A percentile compares a stretch with the other conserved stretches of the same genome.
phyloP scores from a whole-genome alignment of 1,140 invertebrate species.

The Neodiprion pinetum region DNA sequence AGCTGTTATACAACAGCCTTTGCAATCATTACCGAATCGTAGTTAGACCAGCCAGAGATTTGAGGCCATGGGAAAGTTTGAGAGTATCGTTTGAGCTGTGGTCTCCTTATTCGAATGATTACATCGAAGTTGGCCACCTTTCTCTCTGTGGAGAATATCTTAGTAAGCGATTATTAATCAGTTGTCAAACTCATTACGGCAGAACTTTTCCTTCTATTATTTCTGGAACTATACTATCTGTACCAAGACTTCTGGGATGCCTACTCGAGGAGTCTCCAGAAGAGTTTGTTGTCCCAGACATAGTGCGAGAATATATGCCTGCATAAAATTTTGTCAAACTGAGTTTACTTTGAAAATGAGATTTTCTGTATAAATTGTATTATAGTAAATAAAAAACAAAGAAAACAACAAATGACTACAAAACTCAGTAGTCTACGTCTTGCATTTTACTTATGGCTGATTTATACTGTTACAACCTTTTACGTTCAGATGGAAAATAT shows the following conservation, averaged over 20 bases:
- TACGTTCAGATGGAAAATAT: no score
- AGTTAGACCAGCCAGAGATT: conserved; percentile 61
- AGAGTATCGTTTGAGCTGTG: conserved; percentile 72
- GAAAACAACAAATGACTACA: no score
- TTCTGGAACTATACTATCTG: conserved; percentile 69
- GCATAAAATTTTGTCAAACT: no score
- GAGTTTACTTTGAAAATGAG: no score
- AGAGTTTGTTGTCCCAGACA: conserved; percentile 39
- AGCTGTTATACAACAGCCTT: conserved; percentile 64
- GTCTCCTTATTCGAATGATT: conserved; percentile 64
- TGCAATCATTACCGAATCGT: conserved; percentile 69
- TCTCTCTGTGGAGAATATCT: conserved; percentile 70
- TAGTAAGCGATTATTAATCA: conserved; percentile 72
- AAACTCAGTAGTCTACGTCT: no score
- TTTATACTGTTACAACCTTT: no score
- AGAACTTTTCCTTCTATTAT: conserved; percentile 66
- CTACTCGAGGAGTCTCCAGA: conserved; percentile 67
- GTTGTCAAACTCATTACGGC: conserved; percentile 61
- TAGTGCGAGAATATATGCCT: conserved; percentile 23
- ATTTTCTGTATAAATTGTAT: no score
- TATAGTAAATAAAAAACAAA: no score
- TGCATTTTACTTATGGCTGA: no score
- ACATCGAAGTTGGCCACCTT: conserved; percentile 72
- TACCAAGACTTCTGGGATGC: conserved; percentile 70
- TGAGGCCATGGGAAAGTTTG: conserved; percentile 68